Base-by-base conservation (phyloP, 2,113 vertebrate genomes). In the Apodemus speciosus region DNA sequence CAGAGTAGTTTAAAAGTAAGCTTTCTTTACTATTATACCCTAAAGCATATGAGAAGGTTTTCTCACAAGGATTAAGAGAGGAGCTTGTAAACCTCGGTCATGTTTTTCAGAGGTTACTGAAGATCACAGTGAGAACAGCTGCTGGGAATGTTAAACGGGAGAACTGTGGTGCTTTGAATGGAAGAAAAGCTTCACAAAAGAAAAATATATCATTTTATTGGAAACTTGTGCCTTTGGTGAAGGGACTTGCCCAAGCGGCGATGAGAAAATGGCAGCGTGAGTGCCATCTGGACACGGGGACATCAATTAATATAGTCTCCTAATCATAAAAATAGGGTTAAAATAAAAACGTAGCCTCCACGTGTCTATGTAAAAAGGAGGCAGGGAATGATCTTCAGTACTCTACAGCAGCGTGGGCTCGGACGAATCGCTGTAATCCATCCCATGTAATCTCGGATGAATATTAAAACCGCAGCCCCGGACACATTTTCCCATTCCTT, bases 21-120 rank as follows among this genome's bases (percentile, higher is more conserved):
- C 4, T 89, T 95, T 87, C 86, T 58, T 71, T 89, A 88, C 46
- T 35, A 80, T 89, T 89, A 58, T 72, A 49, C 62, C 94, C 75
- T 87, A 92, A 90, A 88, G 43, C 40, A 40, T 32, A 51, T 58
- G 27, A 72, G 18, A 85, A 87, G 75, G 18, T 35, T 58, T 95
- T 83, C 72, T 90, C 83, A 85, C 64, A 87, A 76, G 66, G 38
- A 76, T 90, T 80, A 38, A 72, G 90, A 89, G 64, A 68, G 72
- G n/a, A 92, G 76, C 20, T 40, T 88, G 25, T 40, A 95, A 83
- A 81, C 53, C 25, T 56, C 32, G 53, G 35, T 90, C 3, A 46
- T 25, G n/a, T 76, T 76, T 94, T 85, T n/a, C 90, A 51, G 91
- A 88, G 43, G 51, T 71, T 60, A 68, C n/a, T 51, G 71, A 93